A percentile compares a stretch with the other conserved stretches of the same genome.
Evolutionary conservation across 2,888 invertebrate species (phyloP).

Genomic region (Drosophila maculinotata): DNA sequence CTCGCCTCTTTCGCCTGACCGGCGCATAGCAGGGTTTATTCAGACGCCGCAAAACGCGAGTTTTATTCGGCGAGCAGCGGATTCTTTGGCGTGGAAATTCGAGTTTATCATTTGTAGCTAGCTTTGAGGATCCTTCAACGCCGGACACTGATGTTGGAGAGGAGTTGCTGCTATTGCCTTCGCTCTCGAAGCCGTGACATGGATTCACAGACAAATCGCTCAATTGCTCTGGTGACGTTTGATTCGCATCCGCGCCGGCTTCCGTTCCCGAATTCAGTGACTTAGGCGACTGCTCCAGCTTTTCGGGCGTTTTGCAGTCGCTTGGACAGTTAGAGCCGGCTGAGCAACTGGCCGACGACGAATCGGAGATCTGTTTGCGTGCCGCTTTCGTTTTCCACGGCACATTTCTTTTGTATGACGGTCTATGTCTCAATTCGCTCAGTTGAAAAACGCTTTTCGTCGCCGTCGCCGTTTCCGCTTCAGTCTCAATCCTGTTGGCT

Average conservation of each 20-base stretch:
- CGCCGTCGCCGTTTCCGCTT: not conserved
- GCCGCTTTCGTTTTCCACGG: slow-evolving; percentile 80
- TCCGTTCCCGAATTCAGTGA: not conserved
- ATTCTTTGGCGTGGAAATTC: slow-evolving; percentile 45
- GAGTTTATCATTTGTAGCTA: not conserved
- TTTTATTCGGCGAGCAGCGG: not conserved
- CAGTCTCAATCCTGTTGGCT: slow-evolving; percentile 5
- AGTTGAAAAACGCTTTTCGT: not conserved
- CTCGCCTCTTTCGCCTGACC: slow-evolving; percentile 16
- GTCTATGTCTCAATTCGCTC: not conserved
- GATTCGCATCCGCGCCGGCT: slow-evolving; percentile 5
- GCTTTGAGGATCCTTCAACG: not conserved
- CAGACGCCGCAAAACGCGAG: slow-evolving; percentile 2
- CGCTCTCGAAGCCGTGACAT: slow-evolving; percentile 55
- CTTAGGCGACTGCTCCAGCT: not conserved
- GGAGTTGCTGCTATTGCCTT: slow-evolving; percentile 25
- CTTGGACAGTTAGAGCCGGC: not conserved
- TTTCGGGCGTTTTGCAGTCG: not conserved
- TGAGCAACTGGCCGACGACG: slow-evolving; percentile 21
- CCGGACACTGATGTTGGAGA: not conserved
- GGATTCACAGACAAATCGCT: slow-evolving; percentile 65
- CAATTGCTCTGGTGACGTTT: slow-evolving; percentile 40
- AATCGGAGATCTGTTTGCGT: slow-evolving; percentile 61
- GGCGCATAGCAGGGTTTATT: slow-evolving; percentile 15
- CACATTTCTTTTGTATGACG: slow-evolving; percentile 13